Evolutionary conservation across 2,797 vertebrate genomes (phyloP).

Genomic region (Mormyrops boulengeri): DNA sequence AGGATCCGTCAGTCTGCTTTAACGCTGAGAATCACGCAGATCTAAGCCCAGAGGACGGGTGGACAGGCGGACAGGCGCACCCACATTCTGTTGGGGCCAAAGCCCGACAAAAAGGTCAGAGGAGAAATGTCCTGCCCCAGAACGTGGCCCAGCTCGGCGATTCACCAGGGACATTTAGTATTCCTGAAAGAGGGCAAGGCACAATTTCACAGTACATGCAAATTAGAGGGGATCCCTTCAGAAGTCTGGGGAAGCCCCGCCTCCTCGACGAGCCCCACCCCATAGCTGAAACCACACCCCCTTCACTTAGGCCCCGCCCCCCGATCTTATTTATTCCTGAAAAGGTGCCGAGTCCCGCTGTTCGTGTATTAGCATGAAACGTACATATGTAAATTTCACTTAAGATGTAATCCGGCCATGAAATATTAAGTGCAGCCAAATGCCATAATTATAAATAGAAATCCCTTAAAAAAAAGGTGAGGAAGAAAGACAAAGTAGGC

Average conservation of each 20-base stretch:
- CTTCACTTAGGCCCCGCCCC: slow-evolving; percentile 27
- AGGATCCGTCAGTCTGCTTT: neutral
- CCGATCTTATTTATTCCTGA: neutral
- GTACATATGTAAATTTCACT: slow-evolving; percentile 24
- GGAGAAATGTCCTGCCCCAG: neutral
- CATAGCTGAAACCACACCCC: neutral
- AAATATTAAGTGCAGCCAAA: slow-evolving; percentile 26
- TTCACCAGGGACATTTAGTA: neutral
- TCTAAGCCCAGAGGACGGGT: neutral
- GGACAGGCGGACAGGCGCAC: neutral
- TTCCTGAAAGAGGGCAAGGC: slow-evolving; percentile 1
- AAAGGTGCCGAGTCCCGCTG: neutral
- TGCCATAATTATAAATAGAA: slow-evolving; percentile 32
- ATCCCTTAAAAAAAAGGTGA: slow-evolving; percentile 19
- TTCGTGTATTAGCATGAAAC: slow-evolving; percentile 7
- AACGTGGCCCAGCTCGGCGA: neutral
- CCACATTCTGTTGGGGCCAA: too few relatives aligned
- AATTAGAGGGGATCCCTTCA: slow-evolving; percentile 37
- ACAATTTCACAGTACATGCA: neutral
- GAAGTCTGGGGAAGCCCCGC: slow-evolving; percentile 44
- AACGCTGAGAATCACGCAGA: neutral
- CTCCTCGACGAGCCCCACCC: slow-evolving; percentile 15
- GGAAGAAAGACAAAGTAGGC: slow-evolving; percentile 31
- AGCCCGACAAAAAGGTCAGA: neutral
- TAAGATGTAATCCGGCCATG: slow-evolving; percentile 25